Percentiles rank a stretch among this genome's conserved stretches.
Conservation (phyloP, 2,888 invertebrate species). For the Ceramica pisi region DNA sequence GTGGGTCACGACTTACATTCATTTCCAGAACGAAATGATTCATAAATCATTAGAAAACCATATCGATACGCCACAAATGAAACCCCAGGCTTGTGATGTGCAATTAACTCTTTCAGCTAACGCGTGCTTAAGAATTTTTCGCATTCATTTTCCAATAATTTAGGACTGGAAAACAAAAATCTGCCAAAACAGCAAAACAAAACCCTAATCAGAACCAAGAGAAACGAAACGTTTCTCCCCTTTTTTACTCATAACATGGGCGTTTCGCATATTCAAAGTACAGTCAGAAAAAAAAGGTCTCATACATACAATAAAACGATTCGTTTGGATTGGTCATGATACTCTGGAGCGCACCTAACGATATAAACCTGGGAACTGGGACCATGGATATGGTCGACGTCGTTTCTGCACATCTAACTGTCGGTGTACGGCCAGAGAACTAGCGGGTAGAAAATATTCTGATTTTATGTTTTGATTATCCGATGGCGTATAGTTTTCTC, state of each 20-base stretch:
- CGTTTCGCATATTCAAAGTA: constrained; percentile 56
- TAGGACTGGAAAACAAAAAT: background rate
- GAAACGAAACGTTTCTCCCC: constrained; percentile 13
- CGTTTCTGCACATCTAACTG: constrained; percentile 74
- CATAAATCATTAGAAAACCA: background rate
- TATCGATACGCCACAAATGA: too few species aligned
- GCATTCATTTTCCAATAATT: too few species aligned
- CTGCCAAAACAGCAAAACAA: too few species aligned
- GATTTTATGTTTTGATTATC: background rate
- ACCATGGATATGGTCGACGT: constrained; percentile 73
- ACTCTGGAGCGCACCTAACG: constrained; percentile 74
- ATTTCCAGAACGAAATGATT: background rate
- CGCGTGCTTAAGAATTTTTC: too few species aligned
- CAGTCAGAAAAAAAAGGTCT: constrained; percentile 61
- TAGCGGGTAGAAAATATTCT: constrained; percentile 11
- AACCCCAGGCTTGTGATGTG: too few species aligned
- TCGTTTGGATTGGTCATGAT: constrained; percentile 76
- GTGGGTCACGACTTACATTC: background rate
- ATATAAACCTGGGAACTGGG: constrained; percentile 77
- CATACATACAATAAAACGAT: constrained; percentile 77
- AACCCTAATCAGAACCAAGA: constrained; percentile 1
- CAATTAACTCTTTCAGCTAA: too few species aligned
- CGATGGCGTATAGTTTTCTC: background rate
- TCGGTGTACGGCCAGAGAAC: constrained; percentile 62
- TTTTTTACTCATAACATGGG: constrained; percentile 40